These are phyloP conservation scores for Otolemur crassicaudatus DNA, from an alignment of 2,797 vertebrate species.

Conservation along the genomic window DNA sequence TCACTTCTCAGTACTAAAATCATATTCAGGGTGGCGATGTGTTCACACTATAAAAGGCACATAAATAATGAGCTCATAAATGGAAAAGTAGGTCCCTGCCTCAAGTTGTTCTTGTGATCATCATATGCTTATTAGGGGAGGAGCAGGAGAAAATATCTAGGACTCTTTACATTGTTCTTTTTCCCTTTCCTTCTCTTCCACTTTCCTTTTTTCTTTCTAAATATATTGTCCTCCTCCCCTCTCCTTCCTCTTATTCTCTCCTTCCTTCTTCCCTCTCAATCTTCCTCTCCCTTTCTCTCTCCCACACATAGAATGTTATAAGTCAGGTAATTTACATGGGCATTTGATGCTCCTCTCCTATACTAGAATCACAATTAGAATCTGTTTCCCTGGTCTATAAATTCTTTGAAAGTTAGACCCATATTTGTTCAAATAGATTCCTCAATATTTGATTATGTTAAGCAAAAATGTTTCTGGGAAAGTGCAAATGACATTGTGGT, in stretches of 20 bases:
- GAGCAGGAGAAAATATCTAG: neutral
- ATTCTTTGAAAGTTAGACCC: neutral
- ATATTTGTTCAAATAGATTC: neutral
- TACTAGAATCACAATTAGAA: neutral
- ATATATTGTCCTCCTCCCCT: neutral
- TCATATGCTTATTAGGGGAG: neutral
- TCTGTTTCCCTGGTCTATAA: neutral
- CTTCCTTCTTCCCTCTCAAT: no score
- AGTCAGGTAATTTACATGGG: neutral
- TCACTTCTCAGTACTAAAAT: neutral
- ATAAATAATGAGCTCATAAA: neutral
- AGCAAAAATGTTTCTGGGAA: neutral
- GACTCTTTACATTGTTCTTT: neutral
- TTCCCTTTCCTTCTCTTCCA: neutral
- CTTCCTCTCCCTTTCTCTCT: fast-evolving
- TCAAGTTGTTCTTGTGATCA: neutral
- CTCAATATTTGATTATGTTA: neutral
- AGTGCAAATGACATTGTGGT: neutral
- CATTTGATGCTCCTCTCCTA: neutral
- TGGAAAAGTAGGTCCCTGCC: neutral
- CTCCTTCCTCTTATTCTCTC: no score
- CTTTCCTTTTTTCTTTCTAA: neutral
- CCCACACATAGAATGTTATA: neutral
- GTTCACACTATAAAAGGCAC: neutral
- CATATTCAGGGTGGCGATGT: neutral